Evolutionary conservation across 2,113 vertebrate genomes (phyloP).

Genomic region (Nymphicus hollandicus): DNA sequence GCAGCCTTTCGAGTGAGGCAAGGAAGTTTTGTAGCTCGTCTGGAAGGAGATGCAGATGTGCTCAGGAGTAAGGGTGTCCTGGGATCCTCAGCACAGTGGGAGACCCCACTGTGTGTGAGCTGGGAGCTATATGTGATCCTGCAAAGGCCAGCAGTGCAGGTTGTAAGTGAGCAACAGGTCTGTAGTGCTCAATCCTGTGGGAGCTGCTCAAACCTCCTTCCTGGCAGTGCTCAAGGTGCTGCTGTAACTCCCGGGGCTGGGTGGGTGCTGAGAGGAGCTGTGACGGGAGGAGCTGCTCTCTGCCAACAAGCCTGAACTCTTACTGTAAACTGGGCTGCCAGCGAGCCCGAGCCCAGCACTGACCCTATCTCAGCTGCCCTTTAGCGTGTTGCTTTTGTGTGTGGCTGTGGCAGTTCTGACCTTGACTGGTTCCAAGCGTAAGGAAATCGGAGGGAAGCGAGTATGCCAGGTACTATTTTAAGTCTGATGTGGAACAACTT

Average conservation of each 20-base stretch:
- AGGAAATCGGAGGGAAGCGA: background rate
- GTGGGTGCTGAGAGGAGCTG: background rate
- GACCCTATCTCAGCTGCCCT: background rate
- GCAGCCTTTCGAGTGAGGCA: background rate
- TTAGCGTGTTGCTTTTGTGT: background rate
- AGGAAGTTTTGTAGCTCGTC: background rate
- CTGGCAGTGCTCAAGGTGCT: background rate
- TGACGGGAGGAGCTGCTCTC: accelerated
- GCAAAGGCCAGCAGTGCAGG: accelerated
- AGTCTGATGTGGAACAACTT: background rate
- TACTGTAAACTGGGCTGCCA: accelerated
- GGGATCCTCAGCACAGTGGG: accelerated
- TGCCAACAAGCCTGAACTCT: background rate
- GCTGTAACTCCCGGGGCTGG: background rate
- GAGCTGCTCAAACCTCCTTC: accelerated
- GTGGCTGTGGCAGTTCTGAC: background rate
- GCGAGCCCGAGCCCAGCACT: accelerated
- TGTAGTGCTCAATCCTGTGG: accelerated
- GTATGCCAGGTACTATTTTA: background rate
- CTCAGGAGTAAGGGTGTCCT: accelerated
- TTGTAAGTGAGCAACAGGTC: background rate
- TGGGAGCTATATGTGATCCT: accelerated
- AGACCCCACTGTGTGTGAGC: accelerated
- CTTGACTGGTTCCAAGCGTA: background rate
- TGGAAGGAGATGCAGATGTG: accelerated